phyloP scores from a whole-genome alignment of 2,113 vertebrate genomes.

The Cromileptes altivelis region DNA sequence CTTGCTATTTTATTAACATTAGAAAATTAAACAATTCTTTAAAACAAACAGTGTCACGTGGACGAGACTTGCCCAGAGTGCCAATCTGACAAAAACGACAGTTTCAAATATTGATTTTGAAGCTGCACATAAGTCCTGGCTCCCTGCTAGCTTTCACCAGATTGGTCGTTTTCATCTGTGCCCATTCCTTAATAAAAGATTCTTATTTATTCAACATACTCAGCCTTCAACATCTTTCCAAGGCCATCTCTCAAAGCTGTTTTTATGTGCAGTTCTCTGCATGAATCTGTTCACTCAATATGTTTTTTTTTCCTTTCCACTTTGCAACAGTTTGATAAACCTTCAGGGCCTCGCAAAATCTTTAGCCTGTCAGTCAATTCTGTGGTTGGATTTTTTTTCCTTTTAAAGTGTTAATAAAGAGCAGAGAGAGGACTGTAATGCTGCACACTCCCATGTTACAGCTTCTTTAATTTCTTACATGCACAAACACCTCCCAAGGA shows the following conservation, averaged over 20 bases:
- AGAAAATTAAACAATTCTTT: not conserved
- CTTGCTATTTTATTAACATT: not conserved
- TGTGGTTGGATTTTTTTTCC: not conserved
- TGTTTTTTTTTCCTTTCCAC: not conserved
- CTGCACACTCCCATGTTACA: not conserved
- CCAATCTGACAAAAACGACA: not conserved
- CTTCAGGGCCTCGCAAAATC: not conserved
- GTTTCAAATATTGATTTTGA: not conserved
- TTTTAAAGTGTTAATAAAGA: constrained; percentile 11
- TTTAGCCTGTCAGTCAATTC: not conserved
- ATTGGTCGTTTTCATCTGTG: constrained; percentile 11
- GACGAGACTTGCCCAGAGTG: not conserved
- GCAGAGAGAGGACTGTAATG: not conserved
- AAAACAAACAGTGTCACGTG: not conserved
- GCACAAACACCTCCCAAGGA: not conserved
- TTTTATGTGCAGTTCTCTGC: not conserved
- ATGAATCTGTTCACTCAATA: not conserved
- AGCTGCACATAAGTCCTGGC: not conserved
- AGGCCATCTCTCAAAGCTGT: not conserved
- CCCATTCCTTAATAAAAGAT: not conserved
- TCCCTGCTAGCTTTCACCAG: not conserved
- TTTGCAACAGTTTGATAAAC: not conserved
- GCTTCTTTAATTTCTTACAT: not conserved
- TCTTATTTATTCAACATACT: not conserved
- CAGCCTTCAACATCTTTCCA: constrained; percentile 1